These are phyloP conservation scores for Lynx canadensis DNA, from an alignment of 2,113 vertebrate species.

Conservation along the genomic window DNA sequence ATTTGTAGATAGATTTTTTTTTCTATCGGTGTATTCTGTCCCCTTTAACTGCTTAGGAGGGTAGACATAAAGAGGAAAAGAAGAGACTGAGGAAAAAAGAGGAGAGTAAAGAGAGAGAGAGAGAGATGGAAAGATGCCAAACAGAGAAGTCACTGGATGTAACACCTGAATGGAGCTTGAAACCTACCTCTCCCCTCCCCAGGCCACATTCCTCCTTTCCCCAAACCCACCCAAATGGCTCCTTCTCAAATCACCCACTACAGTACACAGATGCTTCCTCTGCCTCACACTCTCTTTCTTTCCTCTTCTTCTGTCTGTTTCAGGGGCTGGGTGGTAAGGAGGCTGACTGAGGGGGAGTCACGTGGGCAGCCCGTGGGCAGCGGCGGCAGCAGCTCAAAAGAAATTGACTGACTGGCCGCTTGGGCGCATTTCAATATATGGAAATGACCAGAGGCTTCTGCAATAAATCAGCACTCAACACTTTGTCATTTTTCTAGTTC, in stretches of 20 bases:
- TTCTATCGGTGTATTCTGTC: constrained; percentile 40
- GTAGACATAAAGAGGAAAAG: constrained; percentile 18
- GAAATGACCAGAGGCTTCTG: constrained; percentile 90
- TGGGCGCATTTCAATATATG: constrained; percentile 92
- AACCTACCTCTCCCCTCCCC: constrained; percentile 48
- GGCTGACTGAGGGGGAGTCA: constrained; percentile 81
- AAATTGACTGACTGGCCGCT: constrained; percentile 90
- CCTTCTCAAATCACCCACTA: constrained; percentile 54
- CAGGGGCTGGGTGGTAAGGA: constrained; percentile 68
- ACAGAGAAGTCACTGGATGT: constrained; percentile 24
- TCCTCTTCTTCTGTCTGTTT: constrained; percentile 42
- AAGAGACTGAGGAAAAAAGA: background rate
- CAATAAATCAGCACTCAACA: constrained; percentile 90
- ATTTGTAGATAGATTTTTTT: constrained; percentile 59
- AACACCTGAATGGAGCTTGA: constrained; percentile 12
- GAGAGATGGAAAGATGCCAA: constrained; percentile 12
- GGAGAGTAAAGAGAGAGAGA: background rate
- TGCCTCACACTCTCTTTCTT: background rate
- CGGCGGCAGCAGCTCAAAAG: constrained; percentile 81
- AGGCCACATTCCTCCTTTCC: constrained; percentile 40
- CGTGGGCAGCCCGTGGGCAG: constrained; percentile 85
- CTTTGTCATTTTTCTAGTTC: constrained; percentile 83
- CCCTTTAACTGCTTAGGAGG: constrained; percentile 40
- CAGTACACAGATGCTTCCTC: constrained; percentile 20
- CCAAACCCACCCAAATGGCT: constrained; percentile 27